Evolutionary conservation across 1,140 invertebrate species (phyloP).

Genomic region (Drosophila novamexicana): DNA sequence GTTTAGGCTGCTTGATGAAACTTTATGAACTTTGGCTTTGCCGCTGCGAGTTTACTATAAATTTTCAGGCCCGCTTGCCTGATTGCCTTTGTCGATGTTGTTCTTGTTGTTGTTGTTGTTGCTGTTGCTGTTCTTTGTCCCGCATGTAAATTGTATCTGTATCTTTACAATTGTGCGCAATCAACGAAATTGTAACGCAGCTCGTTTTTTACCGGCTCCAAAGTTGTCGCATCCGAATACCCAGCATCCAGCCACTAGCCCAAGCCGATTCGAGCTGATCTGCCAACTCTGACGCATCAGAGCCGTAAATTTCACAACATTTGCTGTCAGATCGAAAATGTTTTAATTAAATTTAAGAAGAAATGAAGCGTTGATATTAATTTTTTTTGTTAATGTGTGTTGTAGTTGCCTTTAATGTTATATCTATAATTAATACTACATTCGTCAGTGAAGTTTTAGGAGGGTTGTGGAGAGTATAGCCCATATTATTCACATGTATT

Average conservation of each 20-base stretch:
- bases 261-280: constrained; percentile 4
- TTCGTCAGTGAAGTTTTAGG: too few relatives aligned
- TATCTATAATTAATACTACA: neutral
- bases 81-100: constrained; percentile 66
- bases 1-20: constrained; percentile 65
- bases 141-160: constrained; percentile 73
- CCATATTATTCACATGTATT: too few relatives aligned
- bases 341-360: constrained; percentile 72
- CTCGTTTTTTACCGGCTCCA: constrained; percentile 64
- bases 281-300: constrained; percentile 7
- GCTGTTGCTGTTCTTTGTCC: constrained; percentile 17
- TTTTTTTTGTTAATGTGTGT: neutral
- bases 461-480: too few relatives aligned
- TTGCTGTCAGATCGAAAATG: constrained; percentile 58
- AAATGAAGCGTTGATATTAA: neutral
- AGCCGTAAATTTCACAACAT: constrained; percentile 48
- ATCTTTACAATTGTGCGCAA: constrained; percentile 76
- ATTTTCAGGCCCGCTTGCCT: constrained; percentile 59
- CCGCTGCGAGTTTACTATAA: constrained; percentile 68
- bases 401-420: neutral
- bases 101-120: constrained; percentile 13
- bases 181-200: constrained; percentile 77
- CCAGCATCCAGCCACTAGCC: neutral
- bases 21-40: constrained; percentile 80
- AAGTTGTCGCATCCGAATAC: constrained; percentile 9